Evolutionary conservation across 2,113 vertebrate genomes (phyloP).

Genomic region (Orientallactaga bullata): DNA sequence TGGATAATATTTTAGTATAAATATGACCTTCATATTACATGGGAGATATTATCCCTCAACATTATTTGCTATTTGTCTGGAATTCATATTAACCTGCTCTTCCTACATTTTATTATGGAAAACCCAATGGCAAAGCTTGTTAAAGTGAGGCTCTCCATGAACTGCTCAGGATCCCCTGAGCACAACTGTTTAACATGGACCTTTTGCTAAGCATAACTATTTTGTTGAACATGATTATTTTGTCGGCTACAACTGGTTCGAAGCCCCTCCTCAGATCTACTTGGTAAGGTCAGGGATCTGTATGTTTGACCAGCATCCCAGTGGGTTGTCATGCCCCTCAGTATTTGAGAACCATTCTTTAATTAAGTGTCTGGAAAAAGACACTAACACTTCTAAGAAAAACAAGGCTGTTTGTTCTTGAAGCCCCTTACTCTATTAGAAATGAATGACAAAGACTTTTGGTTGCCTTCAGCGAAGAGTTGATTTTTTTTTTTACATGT

Average conservation of each 20-base stretch:
- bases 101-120: not conserved
- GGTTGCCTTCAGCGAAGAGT: not conserved
- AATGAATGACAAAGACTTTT: not conserved
- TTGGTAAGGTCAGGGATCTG: not conserved
- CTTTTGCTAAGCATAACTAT: not conserved
- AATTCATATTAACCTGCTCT: not conserved
- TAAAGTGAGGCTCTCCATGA: not conserved
- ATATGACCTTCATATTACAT: not conserved
- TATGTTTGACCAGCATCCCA: fast-evolving
- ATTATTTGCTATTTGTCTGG: not conserved
- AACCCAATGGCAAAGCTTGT: not conserved
- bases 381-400: not conserved
- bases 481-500: not conserved
- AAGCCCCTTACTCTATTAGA: not conserved
- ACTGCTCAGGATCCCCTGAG: not conserved
- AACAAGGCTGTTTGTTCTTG: not conserved
- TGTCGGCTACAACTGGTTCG: not conserved
- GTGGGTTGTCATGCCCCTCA: not conserved
- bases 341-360: not conserved
- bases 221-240: no score
- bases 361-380: not conserved
- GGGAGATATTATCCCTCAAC: not conserved
- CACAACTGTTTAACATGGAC: fast-evolving
- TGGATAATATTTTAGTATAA: not conserved
- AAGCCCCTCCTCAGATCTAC: not conserved